phyloP scores from a whole-genome alignment of 2,113 vertebrate species.

The Actenoides lindsayi region DNA sequence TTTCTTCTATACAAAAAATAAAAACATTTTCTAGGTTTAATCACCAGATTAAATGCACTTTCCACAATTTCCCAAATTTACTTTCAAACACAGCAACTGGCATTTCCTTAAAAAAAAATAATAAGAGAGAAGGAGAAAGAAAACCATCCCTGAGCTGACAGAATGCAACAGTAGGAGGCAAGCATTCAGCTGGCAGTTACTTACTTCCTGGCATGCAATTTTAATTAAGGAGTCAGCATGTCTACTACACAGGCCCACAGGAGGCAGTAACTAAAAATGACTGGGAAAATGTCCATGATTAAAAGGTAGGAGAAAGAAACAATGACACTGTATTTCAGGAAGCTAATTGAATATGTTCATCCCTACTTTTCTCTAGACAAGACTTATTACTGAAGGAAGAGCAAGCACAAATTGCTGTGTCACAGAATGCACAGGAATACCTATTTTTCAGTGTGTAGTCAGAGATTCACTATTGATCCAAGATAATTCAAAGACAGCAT shows the following conservation, averaged over 20 bases:
- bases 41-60: background rate
- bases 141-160: slow-evolving; percentile 57
- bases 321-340: slow-evolving; percentile 22
- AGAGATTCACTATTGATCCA: background rate
- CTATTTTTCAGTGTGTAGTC: background rate
- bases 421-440: background rate
- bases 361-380: background rate
- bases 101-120: slow-evolving; percentile 26
- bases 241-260: slow-evolving; percentile 63
- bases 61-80: slow-evolving; percentile 9
- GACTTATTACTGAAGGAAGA: background rate
- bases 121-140: slow-evolving; percentile 13
- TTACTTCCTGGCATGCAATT: slow-evolving; percentile 74
- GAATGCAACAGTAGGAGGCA: slow-evolving; percentile 72
- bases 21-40: background rate
- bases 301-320: slow-evolving; percentile 59
- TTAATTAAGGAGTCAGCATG: slow-evolving; percentile 78
- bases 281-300: slow-evolving; percentile 37
- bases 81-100: slow-evolving; percentile 27
- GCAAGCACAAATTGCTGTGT: background rate
- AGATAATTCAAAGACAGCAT: background rate
- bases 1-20: background rate
- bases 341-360: slow-evolving; percentile 32
- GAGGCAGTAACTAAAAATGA: slow-evolving; percentile 69
- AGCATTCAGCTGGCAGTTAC: slow-evolving; percentile 70